Evolutionary conservation across 1,140 invertebrate species (phyloP), one percentile per base, ranked within the genome.

Genomic region (Drosophila willistoni): DNA sequence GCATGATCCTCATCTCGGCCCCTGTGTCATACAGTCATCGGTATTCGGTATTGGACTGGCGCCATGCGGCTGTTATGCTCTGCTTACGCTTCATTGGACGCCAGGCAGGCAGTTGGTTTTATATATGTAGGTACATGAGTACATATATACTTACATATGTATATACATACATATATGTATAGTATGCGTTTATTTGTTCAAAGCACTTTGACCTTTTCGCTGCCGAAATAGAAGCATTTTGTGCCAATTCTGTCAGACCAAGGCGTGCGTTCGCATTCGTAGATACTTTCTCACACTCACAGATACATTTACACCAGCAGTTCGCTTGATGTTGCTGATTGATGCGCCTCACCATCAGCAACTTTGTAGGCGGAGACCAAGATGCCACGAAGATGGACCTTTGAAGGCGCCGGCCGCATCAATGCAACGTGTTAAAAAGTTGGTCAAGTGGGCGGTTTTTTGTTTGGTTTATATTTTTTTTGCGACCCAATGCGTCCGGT

Each of bases 211-310:
- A 86, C 83, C 83, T 89, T 86, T 77, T 79, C 76, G 68, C 65
- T 68, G 60, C 70, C 69, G 64, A 87, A 86, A 86, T 86, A 86
- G 76, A 68, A 69, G 73, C 84, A 65, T 69, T 62, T 72, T 86
- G 83, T 87, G 84, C 83, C 84, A 86, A 77, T 89, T 86, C 83
- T 86, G 83, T 86, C 83, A 86, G 69, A 36, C 71, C 44, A 42
- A 68, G 65, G 29, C 72, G 74, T 72, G 69, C 4, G 34, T 61
- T 64, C 56, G 61, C 56, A 44, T 68, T 68, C 57, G 69, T 41
- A 63, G 81, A 85, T 77, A 65, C 74, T 66, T 39, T 54, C 55
- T 54, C 56, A 14, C 25, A 71, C 25, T 33, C 19, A 12, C 17
- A n/a, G 19, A 44, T 59, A 34, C 17, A 36, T 44, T 17, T 47